Percentiles rank a stretch among this genome's conserved stretches.
Evolutionary conservation across 1,140 invertebrate genomes (phyloP).

Genomic region (Penaeus chinensis): DNA sequence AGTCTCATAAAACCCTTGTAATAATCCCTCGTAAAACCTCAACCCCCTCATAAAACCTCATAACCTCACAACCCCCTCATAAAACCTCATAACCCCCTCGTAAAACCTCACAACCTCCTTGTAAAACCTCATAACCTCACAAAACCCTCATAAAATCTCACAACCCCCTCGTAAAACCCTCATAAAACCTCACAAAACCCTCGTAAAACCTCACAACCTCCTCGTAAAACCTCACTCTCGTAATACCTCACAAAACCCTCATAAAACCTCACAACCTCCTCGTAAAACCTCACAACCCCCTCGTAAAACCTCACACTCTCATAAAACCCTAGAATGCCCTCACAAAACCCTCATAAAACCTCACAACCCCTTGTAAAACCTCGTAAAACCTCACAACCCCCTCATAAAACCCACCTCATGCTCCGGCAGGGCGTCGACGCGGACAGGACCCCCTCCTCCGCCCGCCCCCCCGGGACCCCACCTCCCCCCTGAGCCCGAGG

Average conservation of each 20-base stretch:
- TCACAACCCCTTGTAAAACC: too few species aligned
- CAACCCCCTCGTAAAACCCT: too few species aligned
- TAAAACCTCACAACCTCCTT: neutral
- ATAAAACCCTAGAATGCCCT: too few species aligned
- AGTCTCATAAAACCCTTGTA: neutral
- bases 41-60: neutral
- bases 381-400: too few species aligned
- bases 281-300: neutral
- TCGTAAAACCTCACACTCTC: too few species aligned
- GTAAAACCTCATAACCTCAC: neutral
- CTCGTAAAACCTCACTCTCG: neutral
- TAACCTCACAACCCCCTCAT: neutral
- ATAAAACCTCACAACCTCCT: neutral
- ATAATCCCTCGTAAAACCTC: too few species aligned
- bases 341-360: too few species aligned
- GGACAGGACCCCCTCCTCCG: slow-evolving; percentile 41
- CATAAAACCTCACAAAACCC: too few species aligned
- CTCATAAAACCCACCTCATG: slow-evolving; percentile 55
- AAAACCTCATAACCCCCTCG: neutral
- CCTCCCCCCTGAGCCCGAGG: slow-evolving; percentile 19
- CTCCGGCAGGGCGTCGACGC: slow-evolving; percentile 62
- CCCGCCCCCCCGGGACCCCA: slow-evolving; percentile 13
- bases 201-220: too few species aligned
- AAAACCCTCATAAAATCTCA: too few species aligned
- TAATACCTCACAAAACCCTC: neutral